Percentiles rank a stretch among this genome's conserved stretches.
Evolutionary conservation across 2,113 vertebrate species (phyloP).

Genomic region (Sigmodon hispidus): DNA sequence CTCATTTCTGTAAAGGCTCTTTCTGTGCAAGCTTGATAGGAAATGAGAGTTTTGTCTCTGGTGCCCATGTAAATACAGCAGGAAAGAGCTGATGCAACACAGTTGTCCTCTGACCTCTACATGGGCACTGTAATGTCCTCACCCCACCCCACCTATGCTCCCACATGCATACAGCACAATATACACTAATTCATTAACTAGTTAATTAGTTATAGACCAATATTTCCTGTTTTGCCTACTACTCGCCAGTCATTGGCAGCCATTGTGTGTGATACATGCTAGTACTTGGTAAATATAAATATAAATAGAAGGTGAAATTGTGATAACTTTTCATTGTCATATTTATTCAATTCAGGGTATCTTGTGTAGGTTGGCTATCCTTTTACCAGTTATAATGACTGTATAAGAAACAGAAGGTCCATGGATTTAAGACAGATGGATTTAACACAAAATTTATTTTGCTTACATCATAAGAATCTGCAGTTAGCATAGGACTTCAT

Average conservation of each 20-base stretch:
- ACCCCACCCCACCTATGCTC: not conserved
- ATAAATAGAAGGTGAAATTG: not conserved
- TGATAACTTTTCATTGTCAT: not conserved
- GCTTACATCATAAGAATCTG: not conserved
- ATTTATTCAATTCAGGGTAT: not conserved
- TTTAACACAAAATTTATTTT: constrained; percentile 9
- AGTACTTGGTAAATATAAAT: not conserved
- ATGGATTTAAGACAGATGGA: constrained; percentile 1
- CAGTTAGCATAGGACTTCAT: not conserved
- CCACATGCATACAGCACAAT: not conserved
- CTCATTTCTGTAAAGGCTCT: not conserved
- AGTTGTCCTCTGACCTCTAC: not conserved
- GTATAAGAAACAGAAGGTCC: not conserved
- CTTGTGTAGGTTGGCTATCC: not conserved
- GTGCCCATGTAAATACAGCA: not conserved
- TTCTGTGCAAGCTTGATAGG: not conserved
- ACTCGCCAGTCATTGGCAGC: not conserved
- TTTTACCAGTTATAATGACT: not conserved
- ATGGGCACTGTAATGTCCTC: not conserved
- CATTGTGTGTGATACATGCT: not conserved
- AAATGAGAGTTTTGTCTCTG: too few species aligned
- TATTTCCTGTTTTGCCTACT: not conserved
- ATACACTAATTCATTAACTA: not conserved
- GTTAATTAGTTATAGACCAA: not conserved
- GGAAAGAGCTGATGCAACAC: not conserved